A percentile compares a stretch with the other conserved stretches of the same genome.
Evolutionary conservation across 1,140 invertebrate species (phyloP).

Genomic region (Atta texana): DNA sequence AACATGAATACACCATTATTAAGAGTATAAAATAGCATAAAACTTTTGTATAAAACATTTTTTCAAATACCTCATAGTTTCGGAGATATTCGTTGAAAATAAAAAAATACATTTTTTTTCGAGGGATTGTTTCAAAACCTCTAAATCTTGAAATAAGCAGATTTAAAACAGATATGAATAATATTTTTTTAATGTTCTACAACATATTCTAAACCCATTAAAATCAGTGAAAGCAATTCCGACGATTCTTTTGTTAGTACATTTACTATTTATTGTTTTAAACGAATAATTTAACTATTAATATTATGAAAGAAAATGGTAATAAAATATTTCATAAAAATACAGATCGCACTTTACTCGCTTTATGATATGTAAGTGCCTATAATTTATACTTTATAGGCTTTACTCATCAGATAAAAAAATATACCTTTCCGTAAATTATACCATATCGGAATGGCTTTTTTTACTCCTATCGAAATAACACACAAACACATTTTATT

Average conservation of each 20-base stretch:
- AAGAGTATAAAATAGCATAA: no score
- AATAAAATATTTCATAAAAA: conserved; percentile 12
- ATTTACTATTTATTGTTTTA: background rate
- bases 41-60: no score
- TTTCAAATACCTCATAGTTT: no score
- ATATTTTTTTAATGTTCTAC: no score
- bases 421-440: conserved; percentile 10
- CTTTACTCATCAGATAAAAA: background rate
- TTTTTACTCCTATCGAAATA: background rate
- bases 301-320: background rate
- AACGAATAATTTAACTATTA: background rate
- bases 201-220: no score
- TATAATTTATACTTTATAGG: background rate
- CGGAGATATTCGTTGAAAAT: no score
- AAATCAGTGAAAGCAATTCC: no score
- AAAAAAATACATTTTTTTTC: no score
- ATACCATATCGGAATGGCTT: background rate
- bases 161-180: no score
- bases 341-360: background rate
- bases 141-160: no score
- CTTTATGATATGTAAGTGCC: background rate
- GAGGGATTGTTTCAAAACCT: no score
- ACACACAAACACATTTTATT: conserved; percentile 45
- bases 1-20: no score
- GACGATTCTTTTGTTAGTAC: background rate